Conservation (phyloP, 1,140 invertebrate genomes). For the Muscidifurax raptorellus region DNA sequence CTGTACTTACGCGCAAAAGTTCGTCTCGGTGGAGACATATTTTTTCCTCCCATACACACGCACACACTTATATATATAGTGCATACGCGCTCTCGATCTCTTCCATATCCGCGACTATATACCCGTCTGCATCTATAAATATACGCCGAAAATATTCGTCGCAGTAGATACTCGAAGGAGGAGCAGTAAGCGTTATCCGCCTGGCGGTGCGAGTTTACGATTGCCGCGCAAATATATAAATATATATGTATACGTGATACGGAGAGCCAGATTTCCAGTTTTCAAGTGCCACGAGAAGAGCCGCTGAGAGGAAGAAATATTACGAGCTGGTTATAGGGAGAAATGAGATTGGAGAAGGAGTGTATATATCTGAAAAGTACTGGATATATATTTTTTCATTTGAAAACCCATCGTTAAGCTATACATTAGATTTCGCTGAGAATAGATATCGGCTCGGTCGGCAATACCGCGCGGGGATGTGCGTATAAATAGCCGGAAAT, state of each 20-base stretch:
- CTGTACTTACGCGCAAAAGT: too few species aligned
- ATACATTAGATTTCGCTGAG: background rate
- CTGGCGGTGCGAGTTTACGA: background rate
- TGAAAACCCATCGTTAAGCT: background rate
- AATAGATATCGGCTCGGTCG: background rate
- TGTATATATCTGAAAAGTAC: background rate
- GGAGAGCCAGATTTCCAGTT: background rate
- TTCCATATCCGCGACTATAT: background rate
- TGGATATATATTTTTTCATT: background rate
- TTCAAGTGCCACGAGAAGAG: background rate
- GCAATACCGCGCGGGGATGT: background rate
- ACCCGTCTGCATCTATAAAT: background rate
- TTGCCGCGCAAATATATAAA: background rate
- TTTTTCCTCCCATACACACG: background rate
- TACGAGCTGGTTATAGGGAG: background rate
- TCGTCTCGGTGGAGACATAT: background rate
- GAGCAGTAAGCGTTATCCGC: background rate
- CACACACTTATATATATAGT: too few species aligned
- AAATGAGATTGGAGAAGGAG: background rate
- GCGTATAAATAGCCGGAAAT: background rate
- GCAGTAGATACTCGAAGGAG: background rate
- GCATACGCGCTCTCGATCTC: background rate
- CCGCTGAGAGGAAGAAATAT: background rate
- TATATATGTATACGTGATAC: background rate
- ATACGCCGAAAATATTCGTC: background rate